Evolutionary conservation across 2,113 vertebrate species (phyloP), one percentile per base, ranked within the genome.

Genomic region (Takifugu bimaculatus): DNA sequence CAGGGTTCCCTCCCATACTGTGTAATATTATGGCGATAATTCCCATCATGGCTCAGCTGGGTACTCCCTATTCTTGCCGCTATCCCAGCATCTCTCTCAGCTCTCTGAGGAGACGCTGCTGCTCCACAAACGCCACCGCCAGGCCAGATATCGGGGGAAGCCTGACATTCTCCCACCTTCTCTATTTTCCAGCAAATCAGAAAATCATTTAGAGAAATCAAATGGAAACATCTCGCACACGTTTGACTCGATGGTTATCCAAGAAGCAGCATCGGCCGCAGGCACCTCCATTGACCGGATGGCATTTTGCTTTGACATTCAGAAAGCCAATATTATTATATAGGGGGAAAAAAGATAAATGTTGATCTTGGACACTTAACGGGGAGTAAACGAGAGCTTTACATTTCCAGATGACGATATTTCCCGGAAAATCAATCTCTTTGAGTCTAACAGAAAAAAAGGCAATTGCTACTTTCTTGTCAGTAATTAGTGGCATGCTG

Each of bases 261-360:
- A 42, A 54, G 60, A 57, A 83, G 57, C 35, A 56, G 15, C 74
- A 52, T 68, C 47, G 27, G 54, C 60, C 54, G 43, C 50, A 13
- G 60, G 54, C 15, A 52, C 49, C 59, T 63, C 15, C 49, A 82
- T 60, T 79, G 80, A 72, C 63, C 51, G 62, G 6, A 11, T 83
- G 79, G 70, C 79, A 87, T 87, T 85, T 87, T 74, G 60, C 70
- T 63, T 63, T 85, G 83, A 78, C 83, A 85, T 87, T 82, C 65
- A 85, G 26, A 78, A 84, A 77, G 43, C 55, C 72, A 69, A 84
- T 84, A 80, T 67, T 76, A 6, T 44, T 44, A 50, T 51, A 20
- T 4, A 43, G 29, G 14, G 50, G 45, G 57, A 48, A 43, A 70
- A 47, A 32, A 2, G 58, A 50, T 50, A 68, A 64, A 67, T 68